Base-by-base conservation (phyloP, 2,797 vertebrate genomes). In the Gorsachius magnificus region DNA sequence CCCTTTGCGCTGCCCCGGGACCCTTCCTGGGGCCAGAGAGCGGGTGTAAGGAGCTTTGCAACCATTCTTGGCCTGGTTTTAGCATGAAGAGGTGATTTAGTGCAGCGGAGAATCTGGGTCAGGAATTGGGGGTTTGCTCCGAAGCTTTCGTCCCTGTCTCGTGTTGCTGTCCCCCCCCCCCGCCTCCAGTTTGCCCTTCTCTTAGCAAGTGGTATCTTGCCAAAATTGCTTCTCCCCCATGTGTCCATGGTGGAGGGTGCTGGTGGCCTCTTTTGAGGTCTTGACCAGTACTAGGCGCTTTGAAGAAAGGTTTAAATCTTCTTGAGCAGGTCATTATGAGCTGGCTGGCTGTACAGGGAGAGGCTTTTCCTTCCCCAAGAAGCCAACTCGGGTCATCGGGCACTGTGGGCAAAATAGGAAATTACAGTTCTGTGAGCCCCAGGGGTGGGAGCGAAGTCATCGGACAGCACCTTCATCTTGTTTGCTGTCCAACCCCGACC, bases 171-270 rank as follows among this genome's bases (percentile, higher is more conserved):
- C 41, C 6, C 5, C 3, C 12, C 41, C 6, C 5, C 3, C 12
- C 10, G 36, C 1, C 10, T 43, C 19, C 6, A 8, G 6, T 74
- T 54, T 82, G 13, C 6, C 10, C 7, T 85, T 77, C 20, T 43
- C 28, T 58, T 76, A 56, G 64, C 0, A 10, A 33, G 35, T 0
- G 0, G 6, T 13, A 16, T 45, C 45, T 53, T 6, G 3, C 60
- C 4, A 18, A 13, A 80, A 56, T 35, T 29, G 4, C 28, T 65
- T 64, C 58, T 61, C 24, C 24, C 21, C 25, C 4, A 0, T 6
- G 48, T 29, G n/a, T 25, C 22, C 3, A 0, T 24, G 29, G 22
- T 25, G 10, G 43, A 66, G 72, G 60, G 9, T 90, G 33, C 8
- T 43, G 3, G 29, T 46, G n/a, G 57, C 50, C 43, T 88, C n/a